A percentile compares a stretch with the other conserved stretches of the same genome.
phyloP scores from a whole-genome alignment of 2,888 invertebrate genomes.

The Nebria brevicollis region DNA sequence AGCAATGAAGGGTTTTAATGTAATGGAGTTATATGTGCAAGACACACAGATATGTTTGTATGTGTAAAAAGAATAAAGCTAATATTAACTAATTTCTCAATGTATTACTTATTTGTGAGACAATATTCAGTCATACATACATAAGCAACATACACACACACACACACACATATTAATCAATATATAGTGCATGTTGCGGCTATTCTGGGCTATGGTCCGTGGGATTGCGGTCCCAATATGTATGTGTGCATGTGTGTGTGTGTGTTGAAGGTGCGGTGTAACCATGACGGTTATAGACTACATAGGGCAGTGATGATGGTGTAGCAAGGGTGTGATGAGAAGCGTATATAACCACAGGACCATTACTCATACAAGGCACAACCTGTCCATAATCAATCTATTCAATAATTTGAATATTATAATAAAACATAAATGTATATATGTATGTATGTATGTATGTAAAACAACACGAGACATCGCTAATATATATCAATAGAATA shows the following conservation, averaged over 20 bases:
- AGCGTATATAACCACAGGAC: background rate
- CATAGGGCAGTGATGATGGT: conserved; percentile 4
- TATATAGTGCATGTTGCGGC: conserved; percentile 14
- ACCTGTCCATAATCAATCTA: background rate
- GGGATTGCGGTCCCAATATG: background rate
- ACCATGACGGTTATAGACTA: conserved; percentile 12
- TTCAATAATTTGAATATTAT: no score
- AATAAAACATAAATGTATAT: no score
- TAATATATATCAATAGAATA: no score
- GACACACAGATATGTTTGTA: no score
- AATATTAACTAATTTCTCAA: no score
- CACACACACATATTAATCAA: conserved; percentile 28
- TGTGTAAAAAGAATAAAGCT: no score
- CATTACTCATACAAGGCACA: background rate
- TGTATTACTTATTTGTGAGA: background rate
- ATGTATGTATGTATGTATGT: no score
- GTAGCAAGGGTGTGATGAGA: background rate
- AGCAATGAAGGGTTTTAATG: no score
- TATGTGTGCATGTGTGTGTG: conserved; percentile 26
- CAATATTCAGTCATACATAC: background rate
- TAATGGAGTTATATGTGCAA: no score
- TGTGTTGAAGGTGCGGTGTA: conserved; percentile 23
- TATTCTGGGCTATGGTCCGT: background rate
- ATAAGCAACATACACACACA: background rate
- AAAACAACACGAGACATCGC: no score